Base-by-base conservation (phyloP, 2,113 vertebrate species). In the Thinocorus orbignyianus region DNA sequence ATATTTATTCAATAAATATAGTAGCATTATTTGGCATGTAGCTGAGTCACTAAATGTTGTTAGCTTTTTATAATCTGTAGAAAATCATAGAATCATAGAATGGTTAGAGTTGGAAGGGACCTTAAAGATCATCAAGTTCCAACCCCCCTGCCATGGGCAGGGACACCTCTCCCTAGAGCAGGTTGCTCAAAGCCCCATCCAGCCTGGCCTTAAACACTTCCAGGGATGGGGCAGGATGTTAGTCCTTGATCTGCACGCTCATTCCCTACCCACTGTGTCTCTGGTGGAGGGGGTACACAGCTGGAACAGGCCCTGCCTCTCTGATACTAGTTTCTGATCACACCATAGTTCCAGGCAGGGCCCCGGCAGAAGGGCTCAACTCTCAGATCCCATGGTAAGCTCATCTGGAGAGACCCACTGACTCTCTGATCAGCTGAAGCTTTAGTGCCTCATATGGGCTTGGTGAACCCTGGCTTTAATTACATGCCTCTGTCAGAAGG, bases 251-350 rank as follows among this genome's bases (percentile, higher is more conserved):
- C 44, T 49, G 10, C 68, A 39, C 3, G 55, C 33, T 17, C 22
- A 19, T 11, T 80, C 33, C 7, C 6, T 17, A 58, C 8, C 3
- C 4, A 30, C 18, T 55, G 2, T 4, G 1, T 46, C 62, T 64
- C 35, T 70, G 35, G 35, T 4, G 3, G 14, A 6, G 13, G 7
- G 16, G 3, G 1, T 1, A 48, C 10, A 6, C 3, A 68, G 52
- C 31, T 79, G 31, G 44, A 74, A n/a, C 24, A 54, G 22, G 48
- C 66, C 61, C 80, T 86, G 31, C 24, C 52, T 68, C 14, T 80
- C 52, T 76, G n/a, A 5, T 58, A 48, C 42, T 48, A 0, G 0
- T 92, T 94, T 82, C 48, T 91, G 42, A 88, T 22, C 31, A 17
- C 31, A 48, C 33, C 33, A 2, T 54, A 58, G 55, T 83, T 76